Base-by-base conservation (phyloP, 2,888 invertebrate genomes). In the Archaeoteleia sp. region DNA sequence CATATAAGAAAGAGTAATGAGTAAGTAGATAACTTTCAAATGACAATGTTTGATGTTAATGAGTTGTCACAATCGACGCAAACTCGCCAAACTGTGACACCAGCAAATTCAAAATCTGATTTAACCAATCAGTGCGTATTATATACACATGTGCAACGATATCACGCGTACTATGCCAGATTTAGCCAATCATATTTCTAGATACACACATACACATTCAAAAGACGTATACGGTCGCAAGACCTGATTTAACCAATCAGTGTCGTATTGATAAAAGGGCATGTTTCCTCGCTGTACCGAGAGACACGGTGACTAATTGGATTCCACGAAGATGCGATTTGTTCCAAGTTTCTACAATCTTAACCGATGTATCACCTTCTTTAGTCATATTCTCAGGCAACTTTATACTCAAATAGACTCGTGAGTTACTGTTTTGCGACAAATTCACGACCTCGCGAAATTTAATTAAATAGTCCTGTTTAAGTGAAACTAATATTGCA, bases 241-340 rank as follows among this genome's bases (percentile, higher is more conserved):
- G 68, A 69, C 57, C 46, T 55, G 65, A 72, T 72, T 67, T 53
- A 70, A 60, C 51, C 65, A 72, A 70, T 72, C 67, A 65, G 58
- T 39, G 35, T 30, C 42, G 51, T 65, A 69, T 65, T 67, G 69
- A 51, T 65, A 70, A 72, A 72, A 69, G 58, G 35, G 13, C 34
- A 43, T 8, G 51, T 39, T 42, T n/a, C 13, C 43, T 32, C 10
- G 32, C 46, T 29, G 48, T 42, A 46, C 34, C 42, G 14, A 53
- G 40, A 46, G 39, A 25, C 27, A 27, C 40, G 14, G 8, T n/a
- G 14, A 53, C 49, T 67, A 70, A 70, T 67, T 63, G 53, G 45
- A 40, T 67, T 57, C 8, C 8, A 40, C 10, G 29, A 39, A 54
- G 45, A 46, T 17, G 32, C 43, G 54, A 48, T 49, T 51, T 55